phyloP scores from a whole-genome alignment of 37 sponge, comb jelly and placozoan genomes.

The Aphrocallistes beatrix region DNA sequence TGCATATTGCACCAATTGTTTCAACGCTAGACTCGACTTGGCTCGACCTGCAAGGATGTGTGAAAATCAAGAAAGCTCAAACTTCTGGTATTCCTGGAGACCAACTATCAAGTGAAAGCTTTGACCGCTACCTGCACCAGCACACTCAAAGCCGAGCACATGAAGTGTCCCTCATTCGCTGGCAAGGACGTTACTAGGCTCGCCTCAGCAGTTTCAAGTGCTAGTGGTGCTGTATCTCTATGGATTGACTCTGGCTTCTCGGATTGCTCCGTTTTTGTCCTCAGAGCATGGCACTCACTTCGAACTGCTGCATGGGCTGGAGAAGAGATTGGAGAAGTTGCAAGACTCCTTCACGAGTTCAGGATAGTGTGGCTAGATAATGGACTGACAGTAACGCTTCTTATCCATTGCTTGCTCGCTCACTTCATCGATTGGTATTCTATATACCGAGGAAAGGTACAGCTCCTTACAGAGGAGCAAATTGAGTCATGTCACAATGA shows the following conservation, averaged over 20 bases:
- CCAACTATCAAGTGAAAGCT: neutral
- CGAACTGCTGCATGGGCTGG: constrained; percentile 1
- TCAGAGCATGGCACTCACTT: constrained; percentile 13
- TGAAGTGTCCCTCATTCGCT: neutral
- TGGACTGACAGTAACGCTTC: neutral
- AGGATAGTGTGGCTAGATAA: neutral
- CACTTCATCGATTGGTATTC: neutral
- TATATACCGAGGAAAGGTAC: neutral
- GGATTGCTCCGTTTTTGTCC: neutral
- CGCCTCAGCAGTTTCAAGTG: neutral
- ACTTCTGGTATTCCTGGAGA: neutral
- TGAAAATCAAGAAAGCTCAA: neutral
- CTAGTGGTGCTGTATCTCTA: neutral
- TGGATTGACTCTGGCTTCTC: neutral
- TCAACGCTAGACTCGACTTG: neutral
- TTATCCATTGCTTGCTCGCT: neutral
- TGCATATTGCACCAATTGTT: neutral
- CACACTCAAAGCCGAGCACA: neutral
- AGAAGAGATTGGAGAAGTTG: neutral
- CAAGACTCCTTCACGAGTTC: neutral
- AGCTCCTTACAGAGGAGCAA: neutral
- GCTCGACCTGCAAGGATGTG: neutral
- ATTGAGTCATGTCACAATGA: constrained; percentile 16
- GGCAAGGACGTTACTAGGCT: constrained; percentile 7
- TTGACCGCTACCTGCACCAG: neutral